These are phyloP conservation scores for Microctenopoma steveboyesi DNA, from an alignment of 2,797 vertebrate genomes.

Conservation along the genomic window DNA sequence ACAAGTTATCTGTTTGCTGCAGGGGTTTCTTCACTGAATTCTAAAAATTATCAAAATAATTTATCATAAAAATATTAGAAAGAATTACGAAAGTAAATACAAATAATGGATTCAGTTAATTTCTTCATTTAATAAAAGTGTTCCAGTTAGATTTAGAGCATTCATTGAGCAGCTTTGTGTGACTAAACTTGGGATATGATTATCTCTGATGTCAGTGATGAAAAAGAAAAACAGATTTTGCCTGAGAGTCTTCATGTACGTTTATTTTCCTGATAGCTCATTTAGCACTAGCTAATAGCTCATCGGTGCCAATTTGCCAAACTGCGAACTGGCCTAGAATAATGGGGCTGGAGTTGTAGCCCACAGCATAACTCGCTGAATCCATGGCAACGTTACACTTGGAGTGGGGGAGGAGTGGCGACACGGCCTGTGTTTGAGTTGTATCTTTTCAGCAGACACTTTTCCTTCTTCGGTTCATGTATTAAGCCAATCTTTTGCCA, in stretches of 20 bases:
- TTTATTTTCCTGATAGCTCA: neutral
- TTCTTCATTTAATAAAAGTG: too few species aligned
- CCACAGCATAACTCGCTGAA: neutral
- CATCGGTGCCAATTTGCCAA: neutral
- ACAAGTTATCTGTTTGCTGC: too few species aligned
- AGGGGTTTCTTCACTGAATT: too few species aligned
- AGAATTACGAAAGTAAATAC: neutral
- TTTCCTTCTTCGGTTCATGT: neutral
- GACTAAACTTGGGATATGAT: too few species aligned
- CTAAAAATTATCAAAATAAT: too few species aligned
- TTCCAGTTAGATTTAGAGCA: too few species aligned
- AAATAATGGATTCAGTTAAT: neutral
- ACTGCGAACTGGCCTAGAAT: neutral
- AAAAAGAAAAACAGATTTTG: too few species aligned
- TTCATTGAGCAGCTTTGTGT: too few species aligned
- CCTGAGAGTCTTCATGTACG: too few species aligned
- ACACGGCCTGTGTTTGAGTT: neutral
- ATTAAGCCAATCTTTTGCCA: neutral
- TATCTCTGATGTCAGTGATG: too few species aligned
- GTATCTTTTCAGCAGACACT: neutral
- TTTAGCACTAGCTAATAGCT: neutral
- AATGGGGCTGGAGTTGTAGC: neutral
- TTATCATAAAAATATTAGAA: neutral
- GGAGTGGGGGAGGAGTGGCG: too few species aligned
- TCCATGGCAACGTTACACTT: neutral